Conservation (phyloP, 2,113 vertebrate species). For the Sprattus sprattus region DNA sequence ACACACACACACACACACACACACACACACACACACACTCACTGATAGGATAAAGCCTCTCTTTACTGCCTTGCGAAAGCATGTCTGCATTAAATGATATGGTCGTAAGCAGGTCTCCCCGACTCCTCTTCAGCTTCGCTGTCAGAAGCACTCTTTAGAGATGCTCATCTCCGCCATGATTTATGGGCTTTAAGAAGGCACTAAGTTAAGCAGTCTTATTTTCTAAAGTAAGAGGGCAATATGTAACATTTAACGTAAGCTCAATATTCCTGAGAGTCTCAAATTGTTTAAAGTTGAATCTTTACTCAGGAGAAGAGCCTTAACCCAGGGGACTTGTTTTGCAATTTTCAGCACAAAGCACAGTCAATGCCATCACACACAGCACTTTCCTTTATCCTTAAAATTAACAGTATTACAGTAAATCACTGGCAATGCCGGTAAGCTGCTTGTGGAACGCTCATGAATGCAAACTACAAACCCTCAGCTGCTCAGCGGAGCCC, state of each 20-base stretch:
- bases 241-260: background rate
- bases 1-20: slow-evolving; percentile 16
- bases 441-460: background rate
- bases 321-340: background rate
- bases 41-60: background rate
- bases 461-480: background rate
- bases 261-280: background rate
- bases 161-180: background rate
- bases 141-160: background rate
- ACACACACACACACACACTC: background rate
- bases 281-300: background rate
- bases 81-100: slow-evolving; percentile 1
- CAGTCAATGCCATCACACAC: background rate
- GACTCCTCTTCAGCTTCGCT: background rate
- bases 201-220: background rate
- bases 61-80: background rate
- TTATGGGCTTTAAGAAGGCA: background rate
- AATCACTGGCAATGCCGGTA: background rate
- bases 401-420: background rate
- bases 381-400: background rate
- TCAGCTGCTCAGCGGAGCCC: background rate
- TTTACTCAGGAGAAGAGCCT: background rate
- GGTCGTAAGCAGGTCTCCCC: background rate
- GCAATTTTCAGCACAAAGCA: background rate
- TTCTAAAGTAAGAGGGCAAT: background rate